phyloP scores from a whole-genome alignment of 2,113 vertebrate species.

The Gasterosteus aculeatus region DNA sequence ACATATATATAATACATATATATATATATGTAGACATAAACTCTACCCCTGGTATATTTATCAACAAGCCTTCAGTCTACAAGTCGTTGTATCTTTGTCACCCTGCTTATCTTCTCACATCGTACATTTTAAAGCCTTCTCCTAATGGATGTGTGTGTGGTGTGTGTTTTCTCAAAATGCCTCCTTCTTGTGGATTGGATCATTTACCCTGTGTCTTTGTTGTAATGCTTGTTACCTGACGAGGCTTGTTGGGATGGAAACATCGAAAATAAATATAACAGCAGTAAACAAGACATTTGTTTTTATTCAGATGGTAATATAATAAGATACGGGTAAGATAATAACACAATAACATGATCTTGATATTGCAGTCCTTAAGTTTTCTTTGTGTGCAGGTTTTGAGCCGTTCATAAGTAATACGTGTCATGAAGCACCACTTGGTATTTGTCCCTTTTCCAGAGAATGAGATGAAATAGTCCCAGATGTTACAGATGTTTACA shows the following conservation, averaged over 20 bases:
- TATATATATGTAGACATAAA: too few species aligned
- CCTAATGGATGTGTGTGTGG: neutral
- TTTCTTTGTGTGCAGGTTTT: neutral
- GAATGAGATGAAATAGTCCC: conserved; percentile 9
- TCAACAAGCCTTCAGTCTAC: neutral
- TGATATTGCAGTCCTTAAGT: conserved; percentile 2
- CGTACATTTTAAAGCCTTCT: neutral
- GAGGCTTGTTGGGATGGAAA: neutral
- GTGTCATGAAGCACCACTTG: conserved; percentile 35
- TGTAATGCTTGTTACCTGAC: neutral
- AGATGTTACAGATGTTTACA: neutral
- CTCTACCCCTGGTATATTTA: neutral
- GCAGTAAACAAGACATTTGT: neutral
- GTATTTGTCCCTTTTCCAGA: conserved; percentile 33
- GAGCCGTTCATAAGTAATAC: conserved; percentile 27
- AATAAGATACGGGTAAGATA: neutral
- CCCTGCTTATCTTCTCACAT: neutral
- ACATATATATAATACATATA: too few species aligned
- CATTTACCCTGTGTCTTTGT: neutral
- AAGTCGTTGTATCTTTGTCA: neutral
- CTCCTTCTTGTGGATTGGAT: neutral
- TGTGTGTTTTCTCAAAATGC: neutral
- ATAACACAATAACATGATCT: conserved; percentile 11
- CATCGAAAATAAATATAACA: neutral
- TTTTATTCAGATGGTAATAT: conserved; percentile 17